These are phyloP conservation scores for Crocodylus rhombifer DNA, from an alignment of 2,797 vertebrate species.

Conservation along the genomic window DNA sequence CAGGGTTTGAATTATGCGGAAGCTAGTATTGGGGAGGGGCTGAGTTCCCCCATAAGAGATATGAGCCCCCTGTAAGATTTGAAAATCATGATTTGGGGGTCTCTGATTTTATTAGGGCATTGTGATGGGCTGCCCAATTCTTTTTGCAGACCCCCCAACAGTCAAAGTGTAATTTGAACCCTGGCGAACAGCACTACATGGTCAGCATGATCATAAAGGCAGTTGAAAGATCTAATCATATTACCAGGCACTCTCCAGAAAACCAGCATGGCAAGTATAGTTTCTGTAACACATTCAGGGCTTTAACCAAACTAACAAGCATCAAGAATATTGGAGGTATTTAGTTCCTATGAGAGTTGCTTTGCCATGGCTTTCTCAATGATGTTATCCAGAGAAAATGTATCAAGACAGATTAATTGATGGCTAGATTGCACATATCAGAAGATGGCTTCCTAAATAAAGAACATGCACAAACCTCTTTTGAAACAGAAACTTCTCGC, in stretches of 20 bases:
- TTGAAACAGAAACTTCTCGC: not conserved
- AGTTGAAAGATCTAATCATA: constrained; percentile 46
- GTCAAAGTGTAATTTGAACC: no score
- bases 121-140: no score
- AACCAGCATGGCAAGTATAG: constrained; percentile 40
- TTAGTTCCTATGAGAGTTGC: constrained; percentile 47
- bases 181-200: not conserved
- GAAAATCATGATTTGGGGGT: no score
- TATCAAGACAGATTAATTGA: constrained; percentile 50
- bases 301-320: constrained; percentile 44
- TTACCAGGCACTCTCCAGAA: constrained; percentile 7
- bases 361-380: constrained; percentile 51
- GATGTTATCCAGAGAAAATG: constrained; percentile 55
- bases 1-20: no score
- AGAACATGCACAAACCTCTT: not conserved
- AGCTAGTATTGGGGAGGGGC: no score
- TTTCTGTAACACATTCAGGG: constrained; percentile 60
- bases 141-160: no score
- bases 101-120: no score
- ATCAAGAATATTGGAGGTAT: constrained; percentile 52
- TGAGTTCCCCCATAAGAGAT: no score
- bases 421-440: not conserved
- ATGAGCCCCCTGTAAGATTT: no score
- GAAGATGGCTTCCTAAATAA: not conserved
- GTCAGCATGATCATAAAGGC: not conserved